Conservation (phyloP, 2,888 invertebrate species). For the Drosophila affinis region DNA sequence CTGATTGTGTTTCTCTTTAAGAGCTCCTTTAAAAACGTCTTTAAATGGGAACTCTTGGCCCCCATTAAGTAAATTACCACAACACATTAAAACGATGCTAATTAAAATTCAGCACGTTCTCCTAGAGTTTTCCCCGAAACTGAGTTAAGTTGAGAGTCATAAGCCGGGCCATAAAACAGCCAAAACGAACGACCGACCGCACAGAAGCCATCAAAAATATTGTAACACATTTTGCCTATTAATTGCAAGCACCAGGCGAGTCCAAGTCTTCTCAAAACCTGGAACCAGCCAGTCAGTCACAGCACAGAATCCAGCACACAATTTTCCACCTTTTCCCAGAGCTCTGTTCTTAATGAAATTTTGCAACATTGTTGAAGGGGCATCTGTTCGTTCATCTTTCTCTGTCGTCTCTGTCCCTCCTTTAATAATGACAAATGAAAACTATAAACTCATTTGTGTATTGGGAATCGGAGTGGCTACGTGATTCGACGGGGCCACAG, state of each 20-base stretch:
- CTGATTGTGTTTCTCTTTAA: slow-evolving; percentile 7
- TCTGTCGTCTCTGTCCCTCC: slow-evolving; percentile 8
- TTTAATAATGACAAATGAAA: slow-evolving; percentile 59
- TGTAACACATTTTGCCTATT: slow-evolving; percentile 78
- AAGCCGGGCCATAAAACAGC: slow-evolving; percentile 65
- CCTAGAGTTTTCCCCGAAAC: background rate
- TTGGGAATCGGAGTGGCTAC: slow-evolving; percentile 54
- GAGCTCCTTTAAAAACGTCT: background rate
- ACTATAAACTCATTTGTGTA: slow-evolving; percentile 67
- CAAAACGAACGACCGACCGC: slow-evolving; percentile 39
- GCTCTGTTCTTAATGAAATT: slow-evolving; percentile 57
- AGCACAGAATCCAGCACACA: slow-evolving; percentile 37
- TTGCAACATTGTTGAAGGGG: slow-evolving; percentile 59
- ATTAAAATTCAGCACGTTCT: slow-evolving; percentile 79
- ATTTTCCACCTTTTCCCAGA: slow-evolving; percentile 36
- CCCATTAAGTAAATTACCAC: slow-evolving; percentile 49
- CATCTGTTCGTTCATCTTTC: slow-evolving; percentile 3
- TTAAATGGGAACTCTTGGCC: slow-evolving; percentile 7
- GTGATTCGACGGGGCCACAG: slow-evolving; percentile 40
- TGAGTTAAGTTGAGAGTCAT: slow-evolving; percentile 35
- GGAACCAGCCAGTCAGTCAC: background rate
- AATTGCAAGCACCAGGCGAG: slow-evolving; percentile 52
- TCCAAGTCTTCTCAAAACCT: slow-evolving; percentile 5
- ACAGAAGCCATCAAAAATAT: slow-evolving; percentile 73
- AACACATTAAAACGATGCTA: slow-evolving; percentile 67